phyloP scores from a whole-genome alignment of 2,797 vertebrate genomes.

The Cryptoblepharus egeriae region DNA sequence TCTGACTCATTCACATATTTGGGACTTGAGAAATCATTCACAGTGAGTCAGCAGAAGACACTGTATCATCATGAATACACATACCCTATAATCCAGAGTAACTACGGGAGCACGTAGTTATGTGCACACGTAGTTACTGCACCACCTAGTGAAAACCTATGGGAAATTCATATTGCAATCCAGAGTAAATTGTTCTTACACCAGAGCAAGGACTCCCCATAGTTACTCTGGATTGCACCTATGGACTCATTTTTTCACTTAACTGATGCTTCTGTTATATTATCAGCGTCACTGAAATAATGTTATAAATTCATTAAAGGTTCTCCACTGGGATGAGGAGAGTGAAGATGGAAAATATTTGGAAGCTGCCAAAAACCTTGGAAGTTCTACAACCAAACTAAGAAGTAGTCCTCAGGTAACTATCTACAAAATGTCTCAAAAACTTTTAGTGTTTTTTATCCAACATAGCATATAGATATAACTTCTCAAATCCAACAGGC shows the following conservation, averaged over 20 bases:
- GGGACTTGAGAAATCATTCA: background rate
- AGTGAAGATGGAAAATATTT: background rate
- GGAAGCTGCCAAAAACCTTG: background rate
- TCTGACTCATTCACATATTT: background rate
- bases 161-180: no score
- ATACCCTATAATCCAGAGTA: no score
- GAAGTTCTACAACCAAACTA: background rate
- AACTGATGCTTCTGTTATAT: background rate
- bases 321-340: constrained; percentile 1
- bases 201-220: no score
- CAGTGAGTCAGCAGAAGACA: background rate
- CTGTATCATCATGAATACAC: background rate
- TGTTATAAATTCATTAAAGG: background rate
- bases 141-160: no score
- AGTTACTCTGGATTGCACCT: no score
- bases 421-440: background rate
- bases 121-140: no score
- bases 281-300: background rate
- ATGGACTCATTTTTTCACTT: background rate
- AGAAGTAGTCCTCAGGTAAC: background rate
- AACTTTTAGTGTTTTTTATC: no score
- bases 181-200: no score
- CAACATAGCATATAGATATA: no score
- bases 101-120: no score
- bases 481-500: background rate